Base-by-base conservation (phyloP, 2,888 invertebrate species). In the Ormyrus thymus region DNA sequence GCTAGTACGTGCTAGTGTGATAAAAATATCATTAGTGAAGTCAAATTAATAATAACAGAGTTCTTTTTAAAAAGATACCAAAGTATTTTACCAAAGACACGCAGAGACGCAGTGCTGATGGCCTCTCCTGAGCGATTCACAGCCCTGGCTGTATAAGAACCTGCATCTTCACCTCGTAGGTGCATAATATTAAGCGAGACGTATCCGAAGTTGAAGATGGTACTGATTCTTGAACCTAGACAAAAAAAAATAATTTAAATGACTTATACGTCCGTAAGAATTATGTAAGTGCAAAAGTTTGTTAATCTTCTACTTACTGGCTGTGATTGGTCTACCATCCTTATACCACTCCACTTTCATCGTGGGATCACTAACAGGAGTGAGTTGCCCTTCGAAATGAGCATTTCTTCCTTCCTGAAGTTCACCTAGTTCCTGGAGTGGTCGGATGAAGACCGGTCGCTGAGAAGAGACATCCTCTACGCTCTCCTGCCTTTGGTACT, bases 181-280 rank as follows among this genome's bases (percentile, higher is more conserved):
- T 98, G 98, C 95, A 97, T 93, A 91, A 99, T 98, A 92, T 98
- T 98, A 89, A 98, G 95, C 92, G 97, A 97, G 92, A 98, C 98
- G 93, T 98, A 98, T 90, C 98, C 98, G 94, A 98, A 98, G 94
- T 98, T 98, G 94, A 97, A 97, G 93, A 97, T 59, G 71, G 53
- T 61, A 50, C 74, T 58, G 46, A 68, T 81, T 80, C 78, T 80
- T 56, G 78, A 82, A 66, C 78, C 76, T 80, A 43, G 53, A 59
- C 10, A 56, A 62, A 29, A 29, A n/a, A 29, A 3, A 29, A 3
- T 29, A 29, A 29, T 7, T 61, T 62, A 13, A 48, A 5, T 15
- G 2, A 45, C 7, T 51, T 11, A 43, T 59, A 59, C 43, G 50
- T 70, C 46, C 29, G 48, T 29, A 29, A 29, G 4, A 29, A 29